These are phyloP conservation scores for Ceramica pisi DNA, from an alignment of 2,888 invertebrate species.

Conservation along the genomic window DNA sequence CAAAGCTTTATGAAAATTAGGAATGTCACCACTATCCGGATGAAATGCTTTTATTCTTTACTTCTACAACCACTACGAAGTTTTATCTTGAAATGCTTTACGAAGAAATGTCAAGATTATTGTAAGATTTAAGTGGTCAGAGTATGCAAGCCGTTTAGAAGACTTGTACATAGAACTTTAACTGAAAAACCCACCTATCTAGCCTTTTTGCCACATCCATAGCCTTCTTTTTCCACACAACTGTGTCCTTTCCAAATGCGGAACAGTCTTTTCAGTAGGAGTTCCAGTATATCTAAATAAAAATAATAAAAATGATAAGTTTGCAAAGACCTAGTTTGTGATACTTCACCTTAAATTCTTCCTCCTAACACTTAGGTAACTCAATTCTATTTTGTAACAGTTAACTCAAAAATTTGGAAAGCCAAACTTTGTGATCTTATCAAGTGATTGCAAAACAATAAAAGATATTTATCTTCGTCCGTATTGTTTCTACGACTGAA, in stretches of 20 bases:
- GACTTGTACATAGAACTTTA: not conserved
- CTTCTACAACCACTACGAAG: constrained; percentile 29
- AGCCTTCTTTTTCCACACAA: too few species aligned
- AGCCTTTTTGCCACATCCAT: too few species aligned
- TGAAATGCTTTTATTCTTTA: constrained; percentile 23
- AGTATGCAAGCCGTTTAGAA: not conserved
- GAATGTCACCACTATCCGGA: constrained; percentile 36
- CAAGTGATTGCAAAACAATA: constrained; percentile 49
- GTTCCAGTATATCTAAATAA: too few species aligned
- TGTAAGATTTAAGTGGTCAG: constrained; percentile 4
- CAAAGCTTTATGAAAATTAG: constrained; percentile 46
- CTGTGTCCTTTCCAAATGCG: too few species aligned
- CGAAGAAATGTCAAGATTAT: not conserved
- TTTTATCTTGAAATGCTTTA: constrained; percentile 33
- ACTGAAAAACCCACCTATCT: too few species aligned
- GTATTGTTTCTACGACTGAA: constrained; percentile 35
- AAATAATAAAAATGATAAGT: too few species aligned
- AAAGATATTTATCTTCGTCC: constrained; percentile 43
- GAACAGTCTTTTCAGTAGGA: too few species aligned
- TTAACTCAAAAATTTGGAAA: constrained; percentile 6
- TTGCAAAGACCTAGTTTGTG: too few species aligned
- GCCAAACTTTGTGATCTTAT: constrained; percentile 33
- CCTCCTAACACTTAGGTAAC: not conserved
- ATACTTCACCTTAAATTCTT: too few species aligned
- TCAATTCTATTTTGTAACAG: constrained; percentile 10